Evolutionary conservation across 1,140 invertebrate species (phyloP).

Genomic region (Lasioglossum baleicum): DNA sequence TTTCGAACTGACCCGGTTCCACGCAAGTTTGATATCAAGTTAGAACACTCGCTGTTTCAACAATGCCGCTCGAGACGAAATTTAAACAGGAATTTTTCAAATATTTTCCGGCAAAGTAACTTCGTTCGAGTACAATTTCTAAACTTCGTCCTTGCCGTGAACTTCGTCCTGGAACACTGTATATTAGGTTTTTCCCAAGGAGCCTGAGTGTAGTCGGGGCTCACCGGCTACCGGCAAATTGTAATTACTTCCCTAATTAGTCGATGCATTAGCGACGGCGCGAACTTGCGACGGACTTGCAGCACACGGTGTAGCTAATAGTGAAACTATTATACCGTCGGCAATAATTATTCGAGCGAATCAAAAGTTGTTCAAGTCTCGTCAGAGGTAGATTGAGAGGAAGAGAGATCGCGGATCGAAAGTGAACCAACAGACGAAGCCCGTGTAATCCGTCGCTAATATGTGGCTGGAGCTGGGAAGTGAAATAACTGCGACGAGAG

Average conservation of each 20-base stretch:
- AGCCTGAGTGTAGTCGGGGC: neutral
- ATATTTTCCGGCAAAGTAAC: too few species aligned
- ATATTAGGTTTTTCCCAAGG: neutral
- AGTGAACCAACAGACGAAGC: conserved; percentile 25
- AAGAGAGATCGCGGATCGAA: conserved; percentile 7
- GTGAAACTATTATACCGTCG: conserved; percentile 44
- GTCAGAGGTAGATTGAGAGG: neutral
- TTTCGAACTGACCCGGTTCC: too few species aligned
- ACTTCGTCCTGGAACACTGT: neutral
- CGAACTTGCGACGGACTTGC: neutral
- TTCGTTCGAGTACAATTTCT: too few species aligned
- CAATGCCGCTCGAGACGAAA: too few species aligned
- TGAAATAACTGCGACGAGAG: conserved; percentile 36
- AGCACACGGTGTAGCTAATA: conserved; percentile 22
- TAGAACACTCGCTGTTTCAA: too few species aligned
- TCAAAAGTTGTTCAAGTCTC: conserved; percentile 11
- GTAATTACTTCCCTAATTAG: conserved; percentile 4
- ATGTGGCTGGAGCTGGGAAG: conserved; percentile 39
- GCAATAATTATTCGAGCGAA: neutral
- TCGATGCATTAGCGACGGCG: conserved; percentile 1
- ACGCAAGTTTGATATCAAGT: too few species aligned
- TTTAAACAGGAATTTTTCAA: too few species aligned
- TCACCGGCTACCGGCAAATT: neutral
- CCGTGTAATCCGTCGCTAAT: conserved; percentile 58
- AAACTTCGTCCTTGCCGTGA: too few species aligned